Base-by-base conservation (phyloP, 2,797 vertebrate species). In the Chaetophractus vellerosus region DNA sequence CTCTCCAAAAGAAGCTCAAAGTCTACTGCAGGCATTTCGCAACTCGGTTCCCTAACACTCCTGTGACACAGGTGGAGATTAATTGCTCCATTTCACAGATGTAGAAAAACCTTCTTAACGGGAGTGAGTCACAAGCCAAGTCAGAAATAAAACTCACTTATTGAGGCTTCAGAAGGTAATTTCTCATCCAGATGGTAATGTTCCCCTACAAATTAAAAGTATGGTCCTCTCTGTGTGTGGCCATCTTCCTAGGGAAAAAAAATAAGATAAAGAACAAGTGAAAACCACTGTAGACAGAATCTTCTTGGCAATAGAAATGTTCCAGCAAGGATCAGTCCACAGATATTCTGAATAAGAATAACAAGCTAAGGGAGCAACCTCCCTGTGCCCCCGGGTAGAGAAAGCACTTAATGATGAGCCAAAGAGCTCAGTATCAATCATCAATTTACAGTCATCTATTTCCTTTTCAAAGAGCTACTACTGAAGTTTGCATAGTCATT, bases 121-220 rank as follows among this genome's bases (percentile, higher is more conserved):
- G 86, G 28, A 94, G 55, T 57, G 63, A 94, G 26, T 88, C 74
- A 94, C 19, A 69, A 75, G 61, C 55, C 63, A 95, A 84, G 48
- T n/a, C 84, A 23, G 31, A 95, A 95, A 91, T 87, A 95, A 97
- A 96, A 83, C 64, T 95, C 81, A 76, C 74, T 82, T 81, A 79
- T 9, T 63, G 79, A 89, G 61, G 1, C 83, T 92, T 93, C 79
- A 80, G 50, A 94, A 95, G 57, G 21, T 85, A 89, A 93, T 91
- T 36, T 31, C 75, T 82, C 91, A 88, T 38, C 61, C 74, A 85
- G 85, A 90, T 59, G 33, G 63, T 78, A 88, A 79, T 79, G 82
- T 63, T 93, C 89, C 52, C 86, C 33, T 85, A 74, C 28, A 6
- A 95, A 92, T 90, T 92, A 93, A 91, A 93, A 89, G 57, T 41